These are phyloP conservation scores for Sphenodon punctatus DNA, from an alignment of 2,797 vertebrate species.

Conservation along the genomic window DNA sequence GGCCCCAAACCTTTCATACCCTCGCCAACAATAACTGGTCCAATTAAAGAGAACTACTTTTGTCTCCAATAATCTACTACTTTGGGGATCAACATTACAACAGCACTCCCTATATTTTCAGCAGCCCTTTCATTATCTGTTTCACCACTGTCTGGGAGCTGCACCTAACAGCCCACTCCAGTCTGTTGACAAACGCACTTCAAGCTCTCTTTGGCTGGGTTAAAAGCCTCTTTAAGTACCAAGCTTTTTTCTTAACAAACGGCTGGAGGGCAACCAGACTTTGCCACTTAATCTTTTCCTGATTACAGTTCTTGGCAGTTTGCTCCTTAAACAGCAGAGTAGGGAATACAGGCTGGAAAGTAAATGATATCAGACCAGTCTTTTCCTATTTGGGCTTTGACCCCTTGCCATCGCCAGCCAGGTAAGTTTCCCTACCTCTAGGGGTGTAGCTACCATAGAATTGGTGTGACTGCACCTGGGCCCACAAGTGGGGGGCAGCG, in stretches of 20 bases:
- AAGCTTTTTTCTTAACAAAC: neutral
- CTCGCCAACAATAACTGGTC: too few species aligned
- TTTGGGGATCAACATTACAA: too few species aligned
- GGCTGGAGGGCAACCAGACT: neutral
- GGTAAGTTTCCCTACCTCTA: too few species aligned
- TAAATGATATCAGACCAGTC: neutral
- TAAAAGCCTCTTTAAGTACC: neutral
- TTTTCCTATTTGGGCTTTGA: neutral
- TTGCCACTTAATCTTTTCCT: neutral
- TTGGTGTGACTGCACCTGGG: too few species aligned
- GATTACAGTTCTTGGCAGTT: accelerated
- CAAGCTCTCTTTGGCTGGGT: neutral
- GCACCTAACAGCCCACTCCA: too few species aligned
- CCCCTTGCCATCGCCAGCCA: too few species aligned
- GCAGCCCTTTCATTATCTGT: accelerated
- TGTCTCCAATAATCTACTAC: too few species aligned
- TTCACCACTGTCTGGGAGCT: neutral
- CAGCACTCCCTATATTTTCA: too few species aligned
- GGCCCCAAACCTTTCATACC: too few species aligned
- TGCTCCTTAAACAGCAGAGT: neutral
- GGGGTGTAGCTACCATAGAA: too few species aligned
- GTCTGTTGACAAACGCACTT: neutral
- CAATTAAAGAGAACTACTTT: too few species aligned
- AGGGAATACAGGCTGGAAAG: neutral
- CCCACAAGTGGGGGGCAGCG: too few species aligned